A percentile compares a stretch with the other conserved stretches of the same genome.
phyloP scores from a whole-genome alignment of 2,797 vertebrate species.

The Brachymystax lenok region DNA sequence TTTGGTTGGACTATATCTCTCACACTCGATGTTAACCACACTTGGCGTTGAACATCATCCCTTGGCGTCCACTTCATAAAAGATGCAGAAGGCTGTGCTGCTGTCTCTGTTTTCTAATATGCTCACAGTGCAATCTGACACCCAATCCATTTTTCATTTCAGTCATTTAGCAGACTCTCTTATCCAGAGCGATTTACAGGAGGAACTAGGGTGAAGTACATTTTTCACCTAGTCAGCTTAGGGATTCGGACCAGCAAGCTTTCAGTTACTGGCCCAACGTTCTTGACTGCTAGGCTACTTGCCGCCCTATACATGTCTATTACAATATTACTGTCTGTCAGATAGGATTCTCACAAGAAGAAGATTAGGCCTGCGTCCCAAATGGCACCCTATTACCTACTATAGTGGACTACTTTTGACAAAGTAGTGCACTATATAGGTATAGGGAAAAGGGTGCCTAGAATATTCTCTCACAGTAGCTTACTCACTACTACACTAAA shows the following conservation, averaged over 20 bases:
- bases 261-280: too few species aligned
- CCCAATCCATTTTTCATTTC: constrained; percentile 10
- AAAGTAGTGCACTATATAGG: not conserved
- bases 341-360: constrained; percentile 1
- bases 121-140: constrained; percentile 60
- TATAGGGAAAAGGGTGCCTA: not conserved
- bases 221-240: too few species aligned
- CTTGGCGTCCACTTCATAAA: constrained; percentile 67
- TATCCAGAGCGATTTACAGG: too few species aligned
- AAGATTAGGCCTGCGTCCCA: not conserved
- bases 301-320: constrained; percentile 45
- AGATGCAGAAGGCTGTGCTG: constrained; percentile 62
- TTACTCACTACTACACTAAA: not conserved
- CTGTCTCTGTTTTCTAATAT: constrained; percentile 52
- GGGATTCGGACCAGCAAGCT: too few species aligned
- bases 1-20: constrained; percentile 61
- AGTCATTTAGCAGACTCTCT: too few species aligned
- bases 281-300: too few species aligned
- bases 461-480: not conserved
- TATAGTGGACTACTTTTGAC: not conserved
- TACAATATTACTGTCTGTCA: constrained; percentile 36
- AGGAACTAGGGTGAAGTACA: too few species aligned
- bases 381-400: constrained; percentile 32
- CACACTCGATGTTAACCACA: constrained; percentile 61
- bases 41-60: constrained; percentile 68